Evolutionary conservation across 2,113 vertebrate genomes (phyloP), one percentile per base, ranked within the genome.

Genomic region (Brachypodius melanocephalos): DNA sequence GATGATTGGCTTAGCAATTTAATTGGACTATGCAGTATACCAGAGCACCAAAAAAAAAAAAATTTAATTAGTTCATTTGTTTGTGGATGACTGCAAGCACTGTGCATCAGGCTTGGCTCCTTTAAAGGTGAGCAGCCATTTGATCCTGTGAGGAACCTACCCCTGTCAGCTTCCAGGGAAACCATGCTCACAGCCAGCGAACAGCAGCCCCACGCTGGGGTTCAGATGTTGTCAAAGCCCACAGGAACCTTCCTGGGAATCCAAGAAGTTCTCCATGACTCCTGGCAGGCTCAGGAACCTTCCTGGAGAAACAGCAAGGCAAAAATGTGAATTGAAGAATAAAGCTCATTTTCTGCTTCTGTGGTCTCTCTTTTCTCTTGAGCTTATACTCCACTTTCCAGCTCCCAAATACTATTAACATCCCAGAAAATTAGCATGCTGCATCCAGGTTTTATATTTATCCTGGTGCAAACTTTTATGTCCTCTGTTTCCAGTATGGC

Each of bases 1-100:
- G 96, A 90, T 96, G 97, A 97, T 97, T 97, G 94, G 94, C 93
- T 98, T 97, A 96, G 96, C 55, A 92, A 92, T 93, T 97, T 98
- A 98, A 98, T 98, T 98, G 96, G 95, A 92, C 91, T 96, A 90
- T 71, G 91, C 73, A 96, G 85, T 95, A 96, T 95, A 96, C 57
- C 82, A 91, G 79, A 95, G 89, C 5, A 31, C 17, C 96, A 75
- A 94, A 21, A 97, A 89, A 97, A 89, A 90, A 96, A 71, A 38
- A 96, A 97, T 85, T 97, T 96, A 97, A 98, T 98, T 97, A 98
- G 95, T 77, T 89, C 57, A 87, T 97, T 94, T 75, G 76, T 95
- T 97, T 97, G 93, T 93, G 94, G 94, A 90, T 97, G 88, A 90
- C 92, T 97, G 81, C 80, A 96, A 96, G 82, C 72, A 61, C 54